phyloP scores from a whole-genome alignment of 2,888 invertebrate genomes.

The Galeruca laticollis region DNA sequence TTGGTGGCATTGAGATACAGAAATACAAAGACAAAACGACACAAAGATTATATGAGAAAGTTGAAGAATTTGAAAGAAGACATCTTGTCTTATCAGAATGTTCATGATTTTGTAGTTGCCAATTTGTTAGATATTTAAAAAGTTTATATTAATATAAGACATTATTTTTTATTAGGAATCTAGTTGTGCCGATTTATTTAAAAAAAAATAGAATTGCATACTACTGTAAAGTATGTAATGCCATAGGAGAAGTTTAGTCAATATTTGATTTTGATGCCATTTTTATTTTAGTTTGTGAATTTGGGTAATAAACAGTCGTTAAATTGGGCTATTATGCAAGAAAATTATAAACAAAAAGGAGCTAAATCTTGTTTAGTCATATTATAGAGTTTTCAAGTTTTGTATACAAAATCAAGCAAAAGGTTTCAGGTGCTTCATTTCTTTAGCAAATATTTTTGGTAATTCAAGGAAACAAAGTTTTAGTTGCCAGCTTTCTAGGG shows the following conservation, averaged over 20 bases:
- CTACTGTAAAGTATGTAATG: too few species aligned
- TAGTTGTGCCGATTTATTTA: background rate
- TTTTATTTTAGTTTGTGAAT: background rate
- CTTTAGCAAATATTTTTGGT: too few species aligned
- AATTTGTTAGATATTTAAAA: slow-evolving; percentile 19
- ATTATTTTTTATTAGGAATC: background rate
- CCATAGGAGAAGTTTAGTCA: too few species aligned
- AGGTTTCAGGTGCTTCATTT: too few species aligned
- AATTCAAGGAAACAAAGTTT: too few species aligned
- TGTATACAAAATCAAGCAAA: too few species aligned
- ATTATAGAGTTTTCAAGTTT: too few species aligned
- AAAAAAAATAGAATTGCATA: background rate
- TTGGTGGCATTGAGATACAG: slow-evolving; percentile 78
- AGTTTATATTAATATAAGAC: background rate
- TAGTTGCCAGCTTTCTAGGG: too few species aligned
- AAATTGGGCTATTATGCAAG: too few species aligned
- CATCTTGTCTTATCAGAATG: slow-evolving; percentile 73
- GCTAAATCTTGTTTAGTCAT: too few species aligned
- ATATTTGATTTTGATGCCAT: background rate
- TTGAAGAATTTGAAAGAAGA: slow-evolving; percentile 71
- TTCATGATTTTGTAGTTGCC: slow-evolving; percentile 69
- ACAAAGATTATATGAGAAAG: slow-evolving; percentile 71
- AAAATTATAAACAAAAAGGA: too few species aligned
- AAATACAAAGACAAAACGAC: slow-evolving; percentile 71
- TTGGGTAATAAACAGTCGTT: too few species aligned